Conservation (phyloP, 2,113 vertebrate genomes). For the Fregata magnificens region DNA sequence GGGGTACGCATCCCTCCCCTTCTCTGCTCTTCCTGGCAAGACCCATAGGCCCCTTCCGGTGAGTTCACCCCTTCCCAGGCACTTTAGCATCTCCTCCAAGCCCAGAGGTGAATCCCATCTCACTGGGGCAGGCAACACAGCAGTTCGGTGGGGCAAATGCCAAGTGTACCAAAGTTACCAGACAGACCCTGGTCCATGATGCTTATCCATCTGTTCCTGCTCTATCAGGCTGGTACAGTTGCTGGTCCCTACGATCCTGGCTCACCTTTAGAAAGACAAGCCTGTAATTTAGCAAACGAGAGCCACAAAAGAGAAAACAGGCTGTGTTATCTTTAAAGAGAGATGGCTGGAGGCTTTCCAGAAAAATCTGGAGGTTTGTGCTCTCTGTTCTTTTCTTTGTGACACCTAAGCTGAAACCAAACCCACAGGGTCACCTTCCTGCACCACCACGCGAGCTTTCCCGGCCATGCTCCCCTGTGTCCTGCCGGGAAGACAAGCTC, state of each 20-base stretch:
- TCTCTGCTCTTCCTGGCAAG: neutral
- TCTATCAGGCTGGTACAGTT: neutral
- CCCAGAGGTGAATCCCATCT: neutral
- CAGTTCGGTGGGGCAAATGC: neutral
- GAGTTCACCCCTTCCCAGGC: neutral
- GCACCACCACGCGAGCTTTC: neutral
- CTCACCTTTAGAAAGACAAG: neutral
- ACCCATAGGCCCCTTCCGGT: accelerated
- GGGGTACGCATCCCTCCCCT: accelerated
- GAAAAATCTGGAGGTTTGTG: neutral
- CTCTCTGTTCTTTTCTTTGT: neutral
- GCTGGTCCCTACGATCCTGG: neutral
- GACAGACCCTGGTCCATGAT: neutral
- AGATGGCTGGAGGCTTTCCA: neutral
- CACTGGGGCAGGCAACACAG: neutral
- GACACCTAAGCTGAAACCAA: neutral
- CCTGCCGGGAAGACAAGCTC: neutral
- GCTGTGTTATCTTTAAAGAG: neutral
- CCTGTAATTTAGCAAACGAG: neutral
- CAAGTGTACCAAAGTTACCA: neutral
- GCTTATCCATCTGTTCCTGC: neutral
- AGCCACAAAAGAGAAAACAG: neutral
- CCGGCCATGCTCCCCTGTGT: accelerated
- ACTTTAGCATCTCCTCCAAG: neutral
- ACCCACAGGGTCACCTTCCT: neutral